Percentiles rank a stretch among this genome's conserved stretches.
Conservation (phyloP, 2,113 vertebrate genomes). For the Columbina picui region DNA sequence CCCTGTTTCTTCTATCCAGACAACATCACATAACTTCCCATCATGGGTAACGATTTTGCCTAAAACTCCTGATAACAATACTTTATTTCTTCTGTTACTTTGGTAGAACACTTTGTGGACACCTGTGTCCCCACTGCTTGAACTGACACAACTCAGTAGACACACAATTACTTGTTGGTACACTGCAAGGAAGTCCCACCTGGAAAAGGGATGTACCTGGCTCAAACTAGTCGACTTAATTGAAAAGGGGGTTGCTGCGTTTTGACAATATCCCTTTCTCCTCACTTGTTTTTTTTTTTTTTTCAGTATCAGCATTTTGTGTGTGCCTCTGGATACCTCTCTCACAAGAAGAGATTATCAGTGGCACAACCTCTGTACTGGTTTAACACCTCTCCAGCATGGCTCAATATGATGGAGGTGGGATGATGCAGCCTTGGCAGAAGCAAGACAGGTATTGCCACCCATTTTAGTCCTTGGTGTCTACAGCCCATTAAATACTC, state of each 20-base stretch:
- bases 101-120: not conserved
- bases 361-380: not conserved
- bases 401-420: accelerated
- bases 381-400: not conserved
- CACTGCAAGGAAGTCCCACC: not conserved
- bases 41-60: not conserved
- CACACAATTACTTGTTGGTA: not conserved
- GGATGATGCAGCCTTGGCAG: not conserved
- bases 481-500: not conserved
- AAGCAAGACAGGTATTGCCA: not conserved
- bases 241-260: not conserved
- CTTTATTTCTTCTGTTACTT: not conserved
- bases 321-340: not conserved
- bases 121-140: not conserved
- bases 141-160: not conserved
- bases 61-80: not conserved
- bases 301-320: not conserved
- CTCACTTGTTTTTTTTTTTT: not conserved
- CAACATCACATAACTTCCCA: not conserved
- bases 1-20: not conserved
- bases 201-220: not conserved
- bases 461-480: not conserved
- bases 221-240: not conserved
- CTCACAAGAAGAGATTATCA: not conserved
- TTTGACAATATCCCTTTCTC: not conserved